Evolutionary conservation across 92 coral and sea anemone genomes (phyloP).

Genomic region (Heliopora coerulea): DNA sequence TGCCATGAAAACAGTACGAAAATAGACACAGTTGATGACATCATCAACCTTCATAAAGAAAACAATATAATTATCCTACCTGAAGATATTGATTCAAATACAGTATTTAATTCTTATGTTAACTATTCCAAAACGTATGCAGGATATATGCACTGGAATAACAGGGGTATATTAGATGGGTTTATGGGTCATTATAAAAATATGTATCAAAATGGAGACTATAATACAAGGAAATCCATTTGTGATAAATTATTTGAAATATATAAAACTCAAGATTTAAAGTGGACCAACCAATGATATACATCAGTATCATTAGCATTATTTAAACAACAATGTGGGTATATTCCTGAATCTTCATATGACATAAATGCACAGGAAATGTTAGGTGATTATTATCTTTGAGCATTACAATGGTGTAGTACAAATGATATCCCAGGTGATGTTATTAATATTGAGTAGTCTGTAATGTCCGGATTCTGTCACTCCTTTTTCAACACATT

Average conservation of each 20-base stretch:
- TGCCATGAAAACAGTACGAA: constrained; percentile 44
- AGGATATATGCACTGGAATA: constrained; percentile 44
- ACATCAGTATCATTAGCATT: not conserved
- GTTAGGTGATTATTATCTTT: constrained; percentile 46
- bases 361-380: constrained; percentile 26
- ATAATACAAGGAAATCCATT: constrained; percentile 31
- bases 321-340: constrained; percentile 39
- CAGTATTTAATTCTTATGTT: not conserved
- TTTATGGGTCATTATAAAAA: constrained; percentile 43
- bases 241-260: constrained; percentile 39
- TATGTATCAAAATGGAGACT: constrained; percentile 39
- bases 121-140: not conserved
- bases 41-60: not conserved
- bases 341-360: constrained; percentile 30
- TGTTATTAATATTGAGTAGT: too few relatives aligned
- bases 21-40: constrained; percentile 5
- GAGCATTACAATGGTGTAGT: constrained; percentile 56
- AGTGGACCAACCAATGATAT: constrained; percentile 34
- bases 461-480: too few relatives aligned
- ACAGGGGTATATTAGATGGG: constrained; percentile 37
- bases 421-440: not conserved
- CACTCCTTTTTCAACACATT: too few relatives aligned
- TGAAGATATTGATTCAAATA: constrained; percentile 10
- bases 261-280: constrained; percentile 42
- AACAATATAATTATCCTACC: constrained; percentile 39